Evolutionary conservation across 2,888 invertebrate genomes (phyloP).

Genomic region (Elysia crispata): DNA sequence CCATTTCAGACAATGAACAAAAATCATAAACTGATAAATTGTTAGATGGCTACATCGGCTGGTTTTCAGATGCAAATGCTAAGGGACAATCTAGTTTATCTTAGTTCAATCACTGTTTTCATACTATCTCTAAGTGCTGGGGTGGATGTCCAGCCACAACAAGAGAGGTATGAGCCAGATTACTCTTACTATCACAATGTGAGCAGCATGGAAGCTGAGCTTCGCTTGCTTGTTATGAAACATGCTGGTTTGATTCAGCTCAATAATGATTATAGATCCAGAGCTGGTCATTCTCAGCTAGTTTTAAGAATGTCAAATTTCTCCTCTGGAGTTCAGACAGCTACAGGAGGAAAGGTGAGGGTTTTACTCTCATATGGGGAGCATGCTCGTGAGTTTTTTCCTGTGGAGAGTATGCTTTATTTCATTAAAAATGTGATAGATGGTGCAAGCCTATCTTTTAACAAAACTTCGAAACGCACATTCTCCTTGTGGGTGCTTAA

Average conservation of each 20-base stretch:
- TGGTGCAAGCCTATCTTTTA: conserved; percentile 49
- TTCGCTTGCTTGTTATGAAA: conserved; percentile 57
- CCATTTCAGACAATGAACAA: too few species aligned
- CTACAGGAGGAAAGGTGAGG: conserved; percentile 55
- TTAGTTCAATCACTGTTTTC: too few species aligned
- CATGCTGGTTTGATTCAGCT: conserved; percentile 61
- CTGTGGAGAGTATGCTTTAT: conserved; percentile 71
- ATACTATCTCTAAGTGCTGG: conserved; percentile 29
- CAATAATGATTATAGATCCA: conserved; percentile 61
- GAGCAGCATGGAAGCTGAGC: conserved; percentile 53
- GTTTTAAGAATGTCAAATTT: conserved; percentile 70
- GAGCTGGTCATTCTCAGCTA: conserved; percentile 60
- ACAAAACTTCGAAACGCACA: conserved; percentile 48
- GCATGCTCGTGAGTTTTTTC: conserved; percentile 75
- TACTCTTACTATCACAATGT: conserved; percentile 71
- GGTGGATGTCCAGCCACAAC: conserved; percentile 69
- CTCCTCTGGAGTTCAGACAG: conserved; percentile 38
- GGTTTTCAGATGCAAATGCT: too few species aligned
- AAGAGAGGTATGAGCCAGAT: conserved; percentile 70
- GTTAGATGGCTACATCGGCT: too few species aligned
- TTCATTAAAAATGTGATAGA: conserved; percentile 65
- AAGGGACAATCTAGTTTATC: too few species aligned
- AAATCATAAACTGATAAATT: too few species aligned
- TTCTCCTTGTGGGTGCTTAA: conserved; percentile 61
- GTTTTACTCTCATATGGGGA: conserved; percentile 74